Conservation (phyloP, 2,797 vertebrate genomes). For the Brachyrhaphis roseni region DNA sequence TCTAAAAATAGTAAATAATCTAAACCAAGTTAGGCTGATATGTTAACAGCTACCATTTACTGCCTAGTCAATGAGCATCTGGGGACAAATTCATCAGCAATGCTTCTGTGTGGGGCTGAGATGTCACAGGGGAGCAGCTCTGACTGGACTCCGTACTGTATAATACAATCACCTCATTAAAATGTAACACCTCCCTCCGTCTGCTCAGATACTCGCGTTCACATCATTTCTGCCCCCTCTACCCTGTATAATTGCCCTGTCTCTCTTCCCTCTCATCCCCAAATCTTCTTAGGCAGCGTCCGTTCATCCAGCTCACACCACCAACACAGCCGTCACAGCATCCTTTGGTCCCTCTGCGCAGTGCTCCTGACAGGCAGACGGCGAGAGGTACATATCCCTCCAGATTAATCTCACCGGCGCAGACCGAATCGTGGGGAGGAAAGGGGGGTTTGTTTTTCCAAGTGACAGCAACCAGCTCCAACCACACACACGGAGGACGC, state of each 20-base stretch:
- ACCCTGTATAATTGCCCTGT: constrained; percentile 34
- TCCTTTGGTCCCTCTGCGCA: constrained; percentile 39
- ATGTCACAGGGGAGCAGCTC: constrained; percentile 49
- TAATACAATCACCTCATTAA: constrained; percentile 68
- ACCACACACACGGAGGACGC: constrained; percentile 39
- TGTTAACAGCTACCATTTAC: constrained; percentile 29
- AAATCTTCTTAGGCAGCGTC: constrained; percentile 63
- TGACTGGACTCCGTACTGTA: constrained; percentile 40
- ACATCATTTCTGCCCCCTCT: constrained; percentile 40
- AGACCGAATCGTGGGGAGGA: constrained; percentile 4
- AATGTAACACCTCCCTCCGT: constrained; percentile 60
- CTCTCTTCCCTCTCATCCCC: constrained; percentile 18
- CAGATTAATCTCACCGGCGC: constrained; percentile 59
- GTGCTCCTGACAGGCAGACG: constrained; percentile 60
- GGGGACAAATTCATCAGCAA: constrained; percentile 49
- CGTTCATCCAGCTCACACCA: constrained; percentile 53
- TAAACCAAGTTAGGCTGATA: constrained; percentile 24
- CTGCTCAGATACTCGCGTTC: constrained; percentile 60
- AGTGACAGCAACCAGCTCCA: constrained; percentile 38
- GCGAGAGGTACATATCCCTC: constrained; percentile 67
- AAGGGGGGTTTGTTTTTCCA: constrained; percentile 12
- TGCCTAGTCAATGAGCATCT: constrained; percentile 24
- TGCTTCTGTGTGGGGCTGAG: constrained; percentile 16
- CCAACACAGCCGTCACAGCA: constrained; percentile 72
- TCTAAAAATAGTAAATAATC: background rate